Conservation (phyloP, 64 coral and sea anemone genomes). For the Montipora sp. region DNA sequence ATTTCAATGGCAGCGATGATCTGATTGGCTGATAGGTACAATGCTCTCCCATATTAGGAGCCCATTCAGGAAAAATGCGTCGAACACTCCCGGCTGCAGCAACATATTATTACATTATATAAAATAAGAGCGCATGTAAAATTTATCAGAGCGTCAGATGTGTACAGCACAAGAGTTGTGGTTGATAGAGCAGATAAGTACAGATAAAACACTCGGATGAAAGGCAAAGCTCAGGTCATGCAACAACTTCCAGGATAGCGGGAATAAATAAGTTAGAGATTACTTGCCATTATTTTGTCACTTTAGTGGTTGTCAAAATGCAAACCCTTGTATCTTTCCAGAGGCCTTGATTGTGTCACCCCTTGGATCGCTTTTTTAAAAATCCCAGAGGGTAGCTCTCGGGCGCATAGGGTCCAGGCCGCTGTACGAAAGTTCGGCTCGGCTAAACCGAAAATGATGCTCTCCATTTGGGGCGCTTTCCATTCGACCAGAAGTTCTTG, state of each 20-base stretch:
- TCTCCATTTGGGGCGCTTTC: no score
- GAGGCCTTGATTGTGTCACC: no score
- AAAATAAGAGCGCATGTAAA: not conserved
- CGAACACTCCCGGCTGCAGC: not conserved
- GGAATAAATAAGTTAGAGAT: not conserved
- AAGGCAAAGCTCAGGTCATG: not conserved
- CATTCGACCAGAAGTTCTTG: no score
- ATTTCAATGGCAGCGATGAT: not conserved
- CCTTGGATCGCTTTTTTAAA: no score
- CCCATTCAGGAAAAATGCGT: conserved; percentile 16
- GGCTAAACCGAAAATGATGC: no score
- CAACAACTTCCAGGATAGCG: not conserved
- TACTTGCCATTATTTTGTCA: no score
- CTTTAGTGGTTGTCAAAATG: no score
- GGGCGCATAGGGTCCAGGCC: no score
- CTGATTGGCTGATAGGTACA: not conserved
- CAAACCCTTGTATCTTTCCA: no score
- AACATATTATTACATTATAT: no score
- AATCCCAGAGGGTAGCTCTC: no score
- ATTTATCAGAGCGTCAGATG: not conserved
- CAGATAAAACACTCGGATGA: not conserved
- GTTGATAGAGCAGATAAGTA: not conserved
- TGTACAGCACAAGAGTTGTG: not conserved
- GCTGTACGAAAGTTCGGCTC: no score
- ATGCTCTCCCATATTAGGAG: conserved; percentile 22